Base-by-base conservation (phyloP, 2,888 invertebrate species). In the Agriotes lineatus region DNA sequence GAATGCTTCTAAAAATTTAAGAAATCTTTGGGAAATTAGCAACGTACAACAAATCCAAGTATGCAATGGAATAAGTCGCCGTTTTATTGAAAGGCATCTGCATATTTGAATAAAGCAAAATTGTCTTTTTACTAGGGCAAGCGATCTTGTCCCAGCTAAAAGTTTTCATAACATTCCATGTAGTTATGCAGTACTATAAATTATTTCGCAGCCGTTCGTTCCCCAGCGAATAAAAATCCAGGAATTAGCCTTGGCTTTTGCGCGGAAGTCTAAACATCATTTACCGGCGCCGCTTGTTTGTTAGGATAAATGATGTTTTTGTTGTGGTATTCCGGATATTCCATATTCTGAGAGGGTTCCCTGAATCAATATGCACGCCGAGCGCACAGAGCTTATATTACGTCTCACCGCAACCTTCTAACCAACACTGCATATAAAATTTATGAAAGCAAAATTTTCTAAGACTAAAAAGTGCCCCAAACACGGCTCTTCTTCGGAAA, bases 361-460 rank as follows among this genome's bases (percentile, higher is more conserved):
- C 64, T 60, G 70, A 75, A 75, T 75, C 75, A 75, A 75, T 75
- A 75, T 75, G 72, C 73, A 74, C 60, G 70, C 70, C 68, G 63
- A 69, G 70, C 69, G 70, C 71, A 69, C 70, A 69, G 69, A 72
- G 74, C 76, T 77, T 74, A 76, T 77, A 77, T 77, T 77, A 75
- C 74, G 62, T 72, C 74, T 74, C 71, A 62, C 72, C 67, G 58
- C 70, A 72, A 42, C 69, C 67, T 69, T 74, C 74, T 72, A 73
- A 71, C 75, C 75, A 68, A 72, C 75, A 71, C 74, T 74, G 77
- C 76, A 77, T 79, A 78, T 78, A 79, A 78, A 78, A 79, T 80
- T 79, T 78, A 79, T 79, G 77, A 78, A 78, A 78, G 74, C 72
- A 77, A 77, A 79, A 76, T 76, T 78, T 74, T 73, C 50, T 62